Evolutionary conservation across 2,888 invertebrate species (phyloP), one percentile per base, ranked within the genome.

Genomic region (Masnerella sp.): DNA sequence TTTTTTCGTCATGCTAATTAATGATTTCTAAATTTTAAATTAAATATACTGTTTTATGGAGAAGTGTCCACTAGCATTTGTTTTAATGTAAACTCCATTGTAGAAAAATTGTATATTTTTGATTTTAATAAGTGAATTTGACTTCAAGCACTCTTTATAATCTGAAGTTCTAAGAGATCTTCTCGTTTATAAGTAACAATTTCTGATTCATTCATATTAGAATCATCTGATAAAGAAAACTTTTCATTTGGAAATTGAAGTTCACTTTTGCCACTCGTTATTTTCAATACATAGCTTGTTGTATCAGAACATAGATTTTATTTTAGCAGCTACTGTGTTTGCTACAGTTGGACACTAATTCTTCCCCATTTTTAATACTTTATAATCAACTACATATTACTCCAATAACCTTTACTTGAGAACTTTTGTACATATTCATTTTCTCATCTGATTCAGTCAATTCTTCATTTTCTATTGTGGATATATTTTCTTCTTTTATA

Each of bases 341-440:
- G 89, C 89, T 11, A 88, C 25, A 72, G 85, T 81, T 4, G 88
- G 89, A n/a, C 83, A 82, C 68, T 88, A 89, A 75, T 86, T 80
- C 17, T 79, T 74, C 14, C 81, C 84, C 38, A 88, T 81, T 77
- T 82, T 85, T 2, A 88, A 78, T 70, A 86, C 84, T 88, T 88
- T 65, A 75, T 38, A 54, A 15, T 22, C 14, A 65, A 49, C n/a
- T 25, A 20, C 18, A 20, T 15, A 47, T n/a, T n/a, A n/a, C n/a
- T n/a, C n/a, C n/a, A n/a, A n/a, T n/a, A n/a, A n/a, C n/a, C n/a
- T n/a, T n/a, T n/a, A 45, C 2, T 22, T 32, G 30, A 32, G 9
- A 28, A 45, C n/a, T 25, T 30, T 36, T 12, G 20, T 43, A 51
- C 42, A 4, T 22, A 22, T 5, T 22, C 7, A 22, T 22, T 7